A percentile compares a stretch with the other conserved stretches of the same genome.
Conservation (phyloP, 2,888 invertebrate genomes). For the Megastigmus dorsalis region DNA sequence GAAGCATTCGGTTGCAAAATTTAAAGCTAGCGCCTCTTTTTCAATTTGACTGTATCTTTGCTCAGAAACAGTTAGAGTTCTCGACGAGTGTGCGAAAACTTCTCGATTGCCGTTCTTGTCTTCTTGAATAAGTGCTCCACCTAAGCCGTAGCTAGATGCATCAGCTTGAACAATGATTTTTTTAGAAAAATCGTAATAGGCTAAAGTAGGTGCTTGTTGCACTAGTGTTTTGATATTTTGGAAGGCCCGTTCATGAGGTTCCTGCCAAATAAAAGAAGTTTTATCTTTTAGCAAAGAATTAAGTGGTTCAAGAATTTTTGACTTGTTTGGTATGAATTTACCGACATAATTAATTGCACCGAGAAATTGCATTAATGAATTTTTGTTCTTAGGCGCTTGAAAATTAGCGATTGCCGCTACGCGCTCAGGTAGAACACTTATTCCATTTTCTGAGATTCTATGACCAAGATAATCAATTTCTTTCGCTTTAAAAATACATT, state of each 20-base stretch:
- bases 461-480: too few species aligned
- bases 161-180: slow-evolving; percentile 52
- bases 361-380: slow-evolving; percentile 59
- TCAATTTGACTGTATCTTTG: slow-evolving; percentile 65
- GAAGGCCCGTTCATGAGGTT: slow-evolving; percentile 59
- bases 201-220: slow-evolving; percentile 38
- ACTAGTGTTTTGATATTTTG: slow-evolving; percentile 55
- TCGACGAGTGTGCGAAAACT: slow-evolving; percentile 62
- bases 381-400: too few species aligned
- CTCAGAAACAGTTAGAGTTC: slow-evolving; percentile 59
- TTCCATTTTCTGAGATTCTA: too few species aligned
- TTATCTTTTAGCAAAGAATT: too few species aligned
- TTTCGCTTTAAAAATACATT: too few species aligned
- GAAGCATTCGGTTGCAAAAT: slow-evolving; percentile 63
- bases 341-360: too few species aligned
- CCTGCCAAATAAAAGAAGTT: slow-evolving; percentile 59
- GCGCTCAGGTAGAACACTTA: too few species aligned
- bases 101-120: too few species aligned
- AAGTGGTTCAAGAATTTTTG: slow-evolving; percentile 51
- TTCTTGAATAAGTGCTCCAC: too few species aligned
- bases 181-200: slow-evolving; percentile 47
- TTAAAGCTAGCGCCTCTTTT: slow-evolving; percentile 68
- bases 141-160: too few species aligned
- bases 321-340: too few species aligned
- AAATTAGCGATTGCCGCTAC: too few species aligned